Evolutionary conservation across 2,113 vertebrate species (phyloP).

Genomic region (Poeciliopsis occidentalis): DNA sequence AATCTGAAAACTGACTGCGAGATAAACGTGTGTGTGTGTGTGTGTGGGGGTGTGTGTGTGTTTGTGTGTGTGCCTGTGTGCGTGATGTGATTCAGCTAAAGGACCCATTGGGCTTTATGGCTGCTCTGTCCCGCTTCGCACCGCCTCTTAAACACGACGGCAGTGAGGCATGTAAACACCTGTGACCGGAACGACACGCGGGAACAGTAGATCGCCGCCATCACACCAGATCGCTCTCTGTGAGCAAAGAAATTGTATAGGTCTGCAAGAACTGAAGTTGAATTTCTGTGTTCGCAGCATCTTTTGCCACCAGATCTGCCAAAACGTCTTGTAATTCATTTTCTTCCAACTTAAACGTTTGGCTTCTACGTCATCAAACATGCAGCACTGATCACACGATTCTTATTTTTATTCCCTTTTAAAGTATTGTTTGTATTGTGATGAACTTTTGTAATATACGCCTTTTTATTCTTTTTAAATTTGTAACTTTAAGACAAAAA

Average conservation of each 20-base stretch:
- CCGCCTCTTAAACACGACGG: slow-evolving; percentile 28
- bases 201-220: slow-evolving; percentile 13
- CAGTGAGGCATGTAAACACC: slow-evolving; percentile 32
- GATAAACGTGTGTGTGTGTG: slow-evolving; percentile 15
- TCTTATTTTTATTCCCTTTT: too few species aligned
- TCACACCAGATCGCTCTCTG: not conserved
- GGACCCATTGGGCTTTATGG: slow-evolving; percentile 14
- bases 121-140: slow-evolving; percentile 29
- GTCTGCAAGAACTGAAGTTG: not conserved
- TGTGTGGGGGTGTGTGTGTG: too few species aligned
- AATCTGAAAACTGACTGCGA: slow-evolving; percentile 62
- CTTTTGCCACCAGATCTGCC: not conserved
- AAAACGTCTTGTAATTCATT: too few species aligned
- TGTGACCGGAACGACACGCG: not conserved
- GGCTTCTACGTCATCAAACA: too few species aligned
- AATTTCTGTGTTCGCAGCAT: not conserved
- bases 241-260: not conserved
- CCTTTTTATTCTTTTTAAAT: too few species aligned
- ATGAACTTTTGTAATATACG: too few species aligned
- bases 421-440: too few species aligned
- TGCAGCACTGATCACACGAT: too few species aligned
- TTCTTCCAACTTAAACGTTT: too few species aligned
- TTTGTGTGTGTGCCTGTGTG: slow-evolving; percentile 13
- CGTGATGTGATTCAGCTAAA: not conserved
- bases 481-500: too few species aligned